phyloP scores from a whole-genome alignment of 2,888 invertebrate genomes.

The Cephus nigrinus region DNA sequence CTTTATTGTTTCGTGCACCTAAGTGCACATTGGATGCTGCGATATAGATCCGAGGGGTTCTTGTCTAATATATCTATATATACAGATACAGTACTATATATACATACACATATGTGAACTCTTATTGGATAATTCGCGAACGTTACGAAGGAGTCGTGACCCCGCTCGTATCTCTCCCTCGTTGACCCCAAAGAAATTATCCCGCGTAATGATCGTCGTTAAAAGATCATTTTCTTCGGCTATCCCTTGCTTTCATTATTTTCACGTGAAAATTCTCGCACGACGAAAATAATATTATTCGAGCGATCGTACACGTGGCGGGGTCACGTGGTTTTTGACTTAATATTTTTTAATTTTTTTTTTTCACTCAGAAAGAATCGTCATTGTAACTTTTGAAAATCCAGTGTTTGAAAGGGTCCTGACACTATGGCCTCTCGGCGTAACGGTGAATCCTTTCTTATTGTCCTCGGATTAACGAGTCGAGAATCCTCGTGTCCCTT shows the following conservation, averaged over 20 bases:
- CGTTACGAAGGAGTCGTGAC: neutral
- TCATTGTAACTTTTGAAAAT: neutral
- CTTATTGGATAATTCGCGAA: neutral
- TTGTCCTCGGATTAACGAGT: conserved; percentile 56
- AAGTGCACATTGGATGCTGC: neutral
- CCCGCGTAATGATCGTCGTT: neutral
- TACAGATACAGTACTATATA: too few relatives aligned
- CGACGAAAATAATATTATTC: neutral
- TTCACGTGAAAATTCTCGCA: neutral
- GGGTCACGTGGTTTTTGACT: neutral
- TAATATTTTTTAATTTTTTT: neutral
- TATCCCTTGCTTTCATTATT: neutral
- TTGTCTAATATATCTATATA: too few relatives aligned
- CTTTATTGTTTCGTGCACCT: neutral
- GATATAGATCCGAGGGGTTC: neutral
- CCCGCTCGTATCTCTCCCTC: conserved; percentile 15
- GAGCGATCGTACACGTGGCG: neutral
- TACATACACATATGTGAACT: neutral
- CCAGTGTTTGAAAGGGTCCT: conserved; percentile 30
- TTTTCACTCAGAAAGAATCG: neutral
- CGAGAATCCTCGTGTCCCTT: conserved; percentile 23
- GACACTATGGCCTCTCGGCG: conserved; percentile 15
- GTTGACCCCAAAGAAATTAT: neutral
- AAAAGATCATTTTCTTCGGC: neutral
- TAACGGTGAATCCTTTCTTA: conserved; percentile 38